These are phyloP conservation scores for Pangasius mekongensis DNA, from an alignment of 2,797 vertebrate genomes.

Conservation along the genomic window DNA sequence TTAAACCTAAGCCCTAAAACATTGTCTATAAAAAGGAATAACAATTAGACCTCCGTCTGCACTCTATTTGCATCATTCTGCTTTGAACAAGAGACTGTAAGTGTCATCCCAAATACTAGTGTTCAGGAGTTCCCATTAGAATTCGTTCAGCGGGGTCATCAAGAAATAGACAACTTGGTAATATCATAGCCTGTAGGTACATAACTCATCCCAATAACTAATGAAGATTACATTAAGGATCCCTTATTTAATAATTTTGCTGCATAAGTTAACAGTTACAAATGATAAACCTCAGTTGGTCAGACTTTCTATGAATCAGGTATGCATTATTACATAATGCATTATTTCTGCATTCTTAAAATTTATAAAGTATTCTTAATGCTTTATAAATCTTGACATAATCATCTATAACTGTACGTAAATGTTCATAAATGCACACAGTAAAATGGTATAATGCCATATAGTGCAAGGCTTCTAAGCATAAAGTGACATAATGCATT, in stretches of 20 bases:
- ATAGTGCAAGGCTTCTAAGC: background rate
- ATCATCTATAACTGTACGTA: background rate
- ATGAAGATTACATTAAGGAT: background rate
- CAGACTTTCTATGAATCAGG: background rate
- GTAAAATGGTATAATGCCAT: background rate
- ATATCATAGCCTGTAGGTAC: background rate
- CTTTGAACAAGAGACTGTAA: background rate
- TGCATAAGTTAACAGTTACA: background rate
- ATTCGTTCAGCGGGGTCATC: background rate
- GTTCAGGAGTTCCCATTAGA: background rate
- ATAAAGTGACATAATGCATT: no score
- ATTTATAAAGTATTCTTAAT: background rate
- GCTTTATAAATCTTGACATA: background rate
- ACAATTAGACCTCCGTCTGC: conserved; percentile 24
- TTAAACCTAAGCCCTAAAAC: conserved; percentile 54
- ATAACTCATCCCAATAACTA: background rate
- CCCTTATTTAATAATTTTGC: background rate
- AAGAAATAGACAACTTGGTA: background rate
- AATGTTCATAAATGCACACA: background rate
- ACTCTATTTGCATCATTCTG: conserved; percentile 1
- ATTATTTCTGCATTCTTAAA: background rate
- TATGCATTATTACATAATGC: background rate
- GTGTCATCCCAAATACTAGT: background rate
- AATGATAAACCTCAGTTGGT: background rate
- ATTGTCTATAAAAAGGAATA: conserved; percentile 46